Percentiles rank a stretch among this genome's conserved stretches.
Evolutionary conservation across 1,140 invertebrate species (phyloP).

Genomic region (Drepana arcuata): DNA sequence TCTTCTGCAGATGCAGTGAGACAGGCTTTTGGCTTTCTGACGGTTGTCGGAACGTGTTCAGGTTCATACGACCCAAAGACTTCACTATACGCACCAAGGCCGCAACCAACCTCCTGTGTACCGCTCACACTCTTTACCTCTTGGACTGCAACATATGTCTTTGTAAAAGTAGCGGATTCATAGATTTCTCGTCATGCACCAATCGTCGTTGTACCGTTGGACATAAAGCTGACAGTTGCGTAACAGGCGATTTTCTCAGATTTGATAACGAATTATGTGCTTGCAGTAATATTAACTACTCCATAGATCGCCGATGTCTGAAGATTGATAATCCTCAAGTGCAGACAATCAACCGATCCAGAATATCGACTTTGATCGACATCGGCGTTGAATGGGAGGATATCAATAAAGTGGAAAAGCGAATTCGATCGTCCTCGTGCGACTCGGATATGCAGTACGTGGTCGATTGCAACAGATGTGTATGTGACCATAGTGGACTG

Average conservation of each 20-base stretch:
- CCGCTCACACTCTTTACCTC: slow-evolving; percentile 17
- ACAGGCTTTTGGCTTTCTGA: slow-evolving; percentile 28
- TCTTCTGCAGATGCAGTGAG: slow-evolving; percentile 24
- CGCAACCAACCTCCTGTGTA: slow-evolving; percentile 21
- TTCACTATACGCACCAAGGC: not conserved
- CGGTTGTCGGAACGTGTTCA: slow-evolving; percentile 23
- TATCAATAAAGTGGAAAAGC: too few species aligned
- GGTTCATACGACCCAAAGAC: slow-evolving; percentile 4
- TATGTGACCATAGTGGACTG: slow-evolving; percentile 33
- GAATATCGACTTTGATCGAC: slow-evolving; percentile 12
- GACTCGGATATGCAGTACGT: slow-evolving; percentile 32
- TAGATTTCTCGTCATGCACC: slow-evolving; percentile 22
- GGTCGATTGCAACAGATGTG: slow-evolving; percentile 54
- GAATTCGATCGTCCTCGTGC: too few species aligned
- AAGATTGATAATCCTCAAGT: slow-evolving; percentile 14
- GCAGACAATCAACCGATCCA: slow-evolving; percentile 11
- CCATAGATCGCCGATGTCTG: slow-evolving; percentile 27
- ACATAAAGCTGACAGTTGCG: slow-evolving; percentile 24
- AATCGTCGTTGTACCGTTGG: slow-evolving; percentile 19
- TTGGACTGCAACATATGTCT: slow-evolving; percentile 37
- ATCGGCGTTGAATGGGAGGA: slow-evolving; percentile 11
- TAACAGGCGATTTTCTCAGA: slow-evolving; percentile 24
- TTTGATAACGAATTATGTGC: slow-evolving; percentile 22
- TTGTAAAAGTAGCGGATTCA: slow-evolving; percentile 12
- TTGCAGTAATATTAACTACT: slow-evolving; percentile 31